phyloP scores from a whole-genome alignment of 1,140 invertebrate genomes.

The Drosophila sproati region DNA sequence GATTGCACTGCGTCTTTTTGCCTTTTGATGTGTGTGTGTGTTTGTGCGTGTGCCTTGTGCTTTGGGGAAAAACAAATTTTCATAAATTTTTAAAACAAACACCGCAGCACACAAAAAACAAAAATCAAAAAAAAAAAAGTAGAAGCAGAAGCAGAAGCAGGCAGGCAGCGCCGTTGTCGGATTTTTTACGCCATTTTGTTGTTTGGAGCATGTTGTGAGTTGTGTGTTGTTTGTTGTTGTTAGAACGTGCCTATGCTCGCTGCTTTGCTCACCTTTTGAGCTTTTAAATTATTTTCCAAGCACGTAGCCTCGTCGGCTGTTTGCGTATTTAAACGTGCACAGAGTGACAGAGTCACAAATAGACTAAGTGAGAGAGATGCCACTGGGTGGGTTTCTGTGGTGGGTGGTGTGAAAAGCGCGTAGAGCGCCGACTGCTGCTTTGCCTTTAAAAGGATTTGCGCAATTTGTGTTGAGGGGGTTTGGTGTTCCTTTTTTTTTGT shows the following conservation, averaged over 20 bases:
- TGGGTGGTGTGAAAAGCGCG: conserved; percentile 47
- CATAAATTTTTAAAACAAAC: conserved; percentile 83
- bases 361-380: background rate
- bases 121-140: conserved; percentile 29
- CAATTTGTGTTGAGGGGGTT: conserved; percentile 64
- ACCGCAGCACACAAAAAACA: conserved; percentile 24
- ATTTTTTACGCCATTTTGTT: conserved; percentile 71
- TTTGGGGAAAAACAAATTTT: conserved; percentile 80
- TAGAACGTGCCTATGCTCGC: conserved; percentile 79
- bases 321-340: conserved; percentile 81
- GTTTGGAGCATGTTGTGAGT: conserved; percentile 35
- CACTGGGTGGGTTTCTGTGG: background rate
- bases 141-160: conserved; percentile 16
- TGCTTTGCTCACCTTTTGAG: conserved; percentile 84
- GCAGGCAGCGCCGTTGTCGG: conserved; percentile 15
- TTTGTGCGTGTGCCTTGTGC: conserved; percentile 27
- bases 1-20: conserved; percentile 42
- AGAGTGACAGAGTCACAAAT: background rate
- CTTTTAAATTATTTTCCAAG: conserved; percentile 84
- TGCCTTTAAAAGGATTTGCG: conserved; percentile 79
- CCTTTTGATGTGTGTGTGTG: conserved; percentile 63
- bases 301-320: conserved; percentile 80
- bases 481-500: conserved; percentile 8
- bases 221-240: conserved; percentile 35
- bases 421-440: conserved; percentile 56